phyloP scores from a whole-genome alignment of 1,140 invertebrate genomes.

The Drosophila asahinai region DNA sequence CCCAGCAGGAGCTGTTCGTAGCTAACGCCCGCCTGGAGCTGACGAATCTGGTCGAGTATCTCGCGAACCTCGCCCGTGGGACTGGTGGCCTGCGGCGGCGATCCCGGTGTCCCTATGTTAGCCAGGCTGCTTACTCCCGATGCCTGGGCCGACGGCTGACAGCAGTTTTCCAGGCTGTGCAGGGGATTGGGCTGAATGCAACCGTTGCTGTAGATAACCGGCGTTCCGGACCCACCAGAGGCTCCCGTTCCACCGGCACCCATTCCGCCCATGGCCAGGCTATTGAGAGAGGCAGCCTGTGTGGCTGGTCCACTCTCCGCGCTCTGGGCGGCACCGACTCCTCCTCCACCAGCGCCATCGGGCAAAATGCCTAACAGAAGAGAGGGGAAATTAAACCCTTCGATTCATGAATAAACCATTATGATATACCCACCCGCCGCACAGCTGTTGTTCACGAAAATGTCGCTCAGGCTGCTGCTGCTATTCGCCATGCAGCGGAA shows the following conservation, averaged over 20 bases:
- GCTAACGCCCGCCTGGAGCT: conserved; percentile 86
- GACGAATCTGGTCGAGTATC: conserved; percentile 89
- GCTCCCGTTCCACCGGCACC: conserved; percentile 5
- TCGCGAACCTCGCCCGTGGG: conserved; percentile 90
- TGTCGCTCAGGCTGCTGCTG: conserved; percentile 82
- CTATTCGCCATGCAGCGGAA: conserved; percentile 79
- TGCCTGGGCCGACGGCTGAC: conserved; percentile 85
- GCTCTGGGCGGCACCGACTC: conserved; percentile 7
- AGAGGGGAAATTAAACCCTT: no score
- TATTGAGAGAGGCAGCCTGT: conserved; percentile 55
- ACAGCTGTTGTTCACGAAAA: conserved; percentile 78
- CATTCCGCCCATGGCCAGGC: conserved; percentile 57
- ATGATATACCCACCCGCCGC: conserved; percentile 38
- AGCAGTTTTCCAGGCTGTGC: conserved; percentile 81
- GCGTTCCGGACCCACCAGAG: conserved; percentile 45
- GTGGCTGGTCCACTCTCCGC: conserved; percentile 45
- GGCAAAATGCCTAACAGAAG: conserved; percentile 8
- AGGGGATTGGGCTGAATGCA: conserved; percentile 76
- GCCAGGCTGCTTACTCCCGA: conserved; percentile 89
- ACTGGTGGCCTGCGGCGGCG: conserved; percentile 91
- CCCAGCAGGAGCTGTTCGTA: conserved; percentile 67
- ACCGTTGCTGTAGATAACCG: conserved; percentile 66
- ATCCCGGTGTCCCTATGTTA: conserved; percentile 88
- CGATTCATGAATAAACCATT: no score
- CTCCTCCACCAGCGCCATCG: conserved; percentile 5